These are phyloP conservation scores for Euwallacea fornicatus DNA, from an alignment of 1,140 invertebrate species.

Conservation along the genomic window DNA sequence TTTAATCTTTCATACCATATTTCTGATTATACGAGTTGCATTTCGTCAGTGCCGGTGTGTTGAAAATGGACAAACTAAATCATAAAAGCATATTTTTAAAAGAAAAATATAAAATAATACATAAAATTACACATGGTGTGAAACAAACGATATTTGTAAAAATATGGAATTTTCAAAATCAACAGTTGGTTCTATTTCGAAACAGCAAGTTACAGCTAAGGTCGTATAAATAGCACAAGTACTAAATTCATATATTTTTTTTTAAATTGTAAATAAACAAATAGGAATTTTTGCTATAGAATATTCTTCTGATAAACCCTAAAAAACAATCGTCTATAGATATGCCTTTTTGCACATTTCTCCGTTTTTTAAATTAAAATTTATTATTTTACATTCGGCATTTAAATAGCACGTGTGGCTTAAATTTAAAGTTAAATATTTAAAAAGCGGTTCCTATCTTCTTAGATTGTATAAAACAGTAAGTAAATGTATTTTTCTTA, in stretches of 20 bases:
- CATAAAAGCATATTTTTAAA: no score
- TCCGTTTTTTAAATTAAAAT: neutral
- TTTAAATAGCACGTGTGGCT: neutral
- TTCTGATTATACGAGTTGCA: no score
- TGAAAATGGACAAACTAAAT: no score
- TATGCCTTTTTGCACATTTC: neutral
- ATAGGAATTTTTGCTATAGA: constrained; percentile 6
- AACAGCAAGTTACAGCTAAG: constrained; percentile 6
- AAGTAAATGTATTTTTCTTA: neutral
- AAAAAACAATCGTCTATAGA: neutral
- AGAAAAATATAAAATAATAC: no score
- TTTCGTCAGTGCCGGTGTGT: no score
- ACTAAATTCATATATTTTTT: constrained; percentile 2
- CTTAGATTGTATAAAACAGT: constrained; percentile 3
- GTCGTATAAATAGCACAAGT: constrained; percentile 1
- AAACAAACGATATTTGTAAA: no score
- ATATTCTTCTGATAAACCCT: constrained; percentile 1
- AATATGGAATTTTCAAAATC: no score
- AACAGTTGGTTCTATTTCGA: no score
- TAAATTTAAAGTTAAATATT: neutral
- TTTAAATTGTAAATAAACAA: constrained; percentile 5
- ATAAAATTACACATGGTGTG: no score
- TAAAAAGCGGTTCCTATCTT: neutral
- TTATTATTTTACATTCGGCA: constrained; percentile 7
- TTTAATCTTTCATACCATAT: no score